phyloP scores from a whole-genome alignment of 2,797 vertebrate genomes.

The Diglossa cyanea region DNA sequence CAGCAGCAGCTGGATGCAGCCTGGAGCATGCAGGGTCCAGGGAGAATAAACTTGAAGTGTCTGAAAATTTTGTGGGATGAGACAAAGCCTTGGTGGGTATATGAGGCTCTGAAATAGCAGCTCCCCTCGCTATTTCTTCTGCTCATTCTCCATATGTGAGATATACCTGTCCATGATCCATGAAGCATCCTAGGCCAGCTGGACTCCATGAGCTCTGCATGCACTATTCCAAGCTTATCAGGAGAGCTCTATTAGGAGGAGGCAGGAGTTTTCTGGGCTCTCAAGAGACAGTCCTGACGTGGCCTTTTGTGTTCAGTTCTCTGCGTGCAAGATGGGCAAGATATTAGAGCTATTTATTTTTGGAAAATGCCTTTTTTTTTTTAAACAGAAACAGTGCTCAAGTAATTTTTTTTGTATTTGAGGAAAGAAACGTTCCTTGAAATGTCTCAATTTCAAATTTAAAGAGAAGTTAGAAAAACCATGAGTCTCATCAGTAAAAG shows the following conservation, averaged over 20 bases:
- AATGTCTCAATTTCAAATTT: slow-evolving; percentile 16
- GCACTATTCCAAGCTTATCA: not conserved
- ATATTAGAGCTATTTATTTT: slow-evolving; percentile 26
- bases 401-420: not conserved
- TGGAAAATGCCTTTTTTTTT: not conserved
- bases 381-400: not conserved
- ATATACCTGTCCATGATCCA: not conserved
- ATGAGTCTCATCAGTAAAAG: not conserved
- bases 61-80: not conserved
- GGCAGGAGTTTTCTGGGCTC: not conserved
- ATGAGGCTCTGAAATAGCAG: not conserved
- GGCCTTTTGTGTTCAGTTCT: not conserved
- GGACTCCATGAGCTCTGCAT: not conserved
- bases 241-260: not conserved
- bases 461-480: not conserved
- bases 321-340: not conserved
- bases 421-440: not conserved
- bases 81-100: not conserved
- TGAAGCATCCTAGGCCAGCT: not conserved
- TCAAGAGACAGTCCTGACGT: not conserved
- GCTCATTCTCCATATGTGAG: not conserved
- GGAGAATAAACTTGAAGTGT: not conserved
- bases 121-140: not conserved
- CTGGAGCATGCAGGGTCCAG: not conserved
- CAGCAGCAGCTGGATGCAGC: not conserved